Evolutionary conservation across 2,113 vertebrate species (phyloP).

Genomic region (Calyptommatus sinebrachiatus): DNA sequence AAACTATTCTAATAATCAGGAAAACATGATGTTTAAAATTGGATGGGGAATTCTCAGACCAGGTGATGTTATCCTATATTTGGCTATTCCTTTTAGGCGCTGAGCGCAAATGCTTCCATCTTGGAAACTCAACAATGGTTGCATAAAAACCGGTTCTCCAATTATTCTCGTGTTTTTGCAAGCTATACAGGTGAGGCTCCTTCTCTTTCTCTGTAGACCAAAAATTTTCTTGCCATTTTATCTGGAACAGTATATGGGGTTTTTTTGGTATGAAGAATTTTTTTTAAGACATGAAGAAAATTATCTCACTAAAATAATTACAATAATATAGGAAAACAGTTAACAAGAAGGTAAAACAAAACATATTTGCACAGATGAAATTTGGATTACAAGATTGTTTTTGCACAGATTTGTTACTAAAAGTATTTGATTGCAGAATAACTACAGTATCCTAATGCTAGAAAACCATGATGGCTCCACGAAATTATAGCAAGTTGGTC

Average conservation of each 20-base stretch:
- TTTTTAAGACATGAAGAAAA: background rate
- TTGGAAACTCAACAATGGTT: slow-evolving; percentile 65
- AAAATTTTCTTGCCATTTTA: background rate
- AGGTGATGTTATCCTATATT: background rate
- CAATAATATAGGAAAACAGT: no score
- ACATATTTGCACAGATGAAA: background rate
- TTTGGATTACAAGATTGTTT: background rate
- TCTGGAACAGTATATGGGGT: no score
- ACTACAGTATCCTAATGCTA: background rate
- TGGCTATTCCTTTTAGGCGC: slow-evolving; percentile 32
- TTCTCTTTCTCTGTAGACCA: background rate
- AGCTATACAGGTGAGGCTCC: slow-evolving; percentile 56
- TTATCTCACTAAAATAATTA: background rate
- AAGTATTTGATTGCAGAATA: background rate
- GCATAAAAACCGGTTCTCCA: slow-evolving; percentile 50
- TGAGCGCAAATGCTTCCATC: slow-evolving; percentile 56
- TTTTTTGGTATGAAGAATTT: background rate
- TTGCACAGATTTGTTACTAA: background rate
- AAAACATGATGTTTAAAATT: background rate
- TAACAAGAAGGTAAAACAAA: background rate
- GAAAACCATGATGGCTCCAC: background rate
- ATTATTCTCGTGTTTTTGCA: slow-evolving; percentile 46
- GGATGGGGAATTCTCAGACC: no score
- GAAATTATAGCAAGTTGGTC: background rate
- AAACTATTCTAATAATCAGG: background rate